A percentile compares a stretch with the other conserved stretches of the same genome.
Conservation (phyloP, 2,888 invertebrate genomes). For the Drosophila anceps region DNA sequence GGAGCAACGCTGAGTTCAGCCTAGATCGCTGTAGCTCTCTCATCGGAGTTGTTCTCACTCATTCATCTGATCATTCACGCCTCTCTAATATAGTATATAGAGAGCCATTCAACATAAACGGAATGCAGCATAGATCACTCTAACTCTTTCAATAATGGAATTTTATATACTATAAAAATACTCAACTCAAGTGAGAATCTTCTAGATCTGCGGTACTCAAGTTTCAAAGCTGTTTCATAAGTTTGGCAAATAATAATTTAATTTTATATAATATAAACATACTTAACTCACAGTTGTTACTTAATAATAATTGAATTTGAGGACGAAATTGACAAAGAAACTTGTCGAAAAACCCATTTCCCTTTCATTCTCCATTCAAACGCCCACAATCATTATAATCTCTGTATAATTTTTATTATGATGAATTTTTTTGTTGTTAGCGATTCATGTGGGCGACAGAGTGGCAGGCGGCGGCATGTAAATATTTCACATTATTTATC, state of each 20-base stretch:
- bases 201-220: background rate
- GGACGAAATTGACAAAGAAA: background rate
- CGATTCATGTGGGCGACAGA: background rate
- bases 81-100: too few relatives aligned
- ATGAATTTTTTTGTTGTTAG: conserved; percentile 25
- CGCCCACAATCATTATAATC: conserved; percentile 6
- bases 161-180: background rate
- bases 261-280: too few relatives aligned
- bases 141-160: background rate
- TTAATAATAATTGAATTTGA: background rate
- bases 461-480: conserved; percentile 35
- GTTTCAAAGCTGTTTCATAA: too few relatives aligned
- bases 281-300: too few relatives aligned
- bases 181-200: background rate
- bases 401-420: conserved; percentile 49
- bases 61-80: too few relatives aligned
- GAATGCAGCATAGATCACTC: background rate
- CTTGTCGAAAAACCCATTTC: background rate
- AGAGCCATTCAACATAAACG: too few relatives aligned
- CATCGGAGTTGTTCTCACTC: background rate
- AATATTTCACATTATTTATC: conserved; percentile 74
- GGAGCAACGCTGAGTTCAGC: background rate
- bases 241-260: background rate
- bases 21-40: background rate
- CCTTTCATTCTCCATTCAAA: background rate